These are phyloP conservation scores for Poeciliopsis occidentalis DNA, from an alignment of 2,113 vertebrate species.

Conservation along the genomic window DNA sequence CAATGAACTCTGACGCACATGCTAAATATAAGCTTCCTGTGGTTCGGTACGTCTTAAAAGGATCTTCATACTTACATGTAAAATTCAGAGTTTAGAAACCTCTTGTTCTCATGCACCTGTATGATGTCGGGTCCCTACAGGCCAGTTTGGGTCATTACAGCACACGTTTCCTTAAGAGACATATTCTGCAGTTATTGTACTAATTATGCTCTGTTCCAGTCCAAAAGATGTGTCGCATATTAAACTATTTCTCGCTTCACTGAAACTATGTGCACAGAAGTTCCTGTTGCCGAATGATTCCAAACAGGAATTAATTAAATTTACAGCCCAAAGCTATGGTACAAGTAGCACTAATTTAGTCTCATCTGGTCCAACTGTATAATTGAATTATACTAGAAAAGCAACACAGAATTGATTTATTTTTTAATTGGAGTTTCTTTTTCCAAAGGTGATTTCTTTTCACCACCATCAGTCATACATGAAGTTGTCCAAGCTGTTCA, in stretches of 20 bases:
- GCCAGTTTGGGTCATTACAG: not conserved
- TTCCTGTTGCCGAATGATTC: not conserved
- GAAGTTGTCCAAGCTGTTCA: too few relatives aligned
- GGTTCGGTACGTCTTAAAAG: not conserved
- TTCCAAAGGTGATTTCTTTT: not conserved
- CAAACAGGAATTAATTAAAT: not conserved
- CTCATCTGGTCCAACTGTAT: not conserved
- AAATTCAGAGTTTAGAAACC: not conserved
- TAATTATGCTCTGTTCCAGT: not conserved
- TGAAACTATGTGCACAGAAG: not conserved
- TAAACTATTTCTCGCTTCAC: not conserved
- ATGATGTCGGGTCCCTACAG: not conserved
- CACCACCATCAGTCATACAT: too few relatives aligned
- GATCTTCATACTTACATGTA: not conserved
- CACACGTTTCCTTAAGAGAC: not conserved
- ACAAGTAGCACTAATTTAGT: not conserved
- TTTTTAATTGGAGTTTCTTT: not conserved
- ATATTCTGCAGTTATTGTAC: not conserved
- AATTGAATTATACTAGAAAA: not conserved
- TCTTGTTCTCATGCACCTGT: conserved; percentile 1
- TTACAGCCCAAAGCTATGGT: not conserved
- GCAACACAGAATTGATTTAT: not conserved
- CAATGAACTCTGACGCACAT: not conserved
- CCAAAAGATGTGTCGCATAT: not conserved
- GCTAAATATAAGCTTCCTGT: not conserved